phyloP scores from a whole-genome alignment of 1,140 invertebrate genomes.

The Pemphigus obesinymphae region DNA sequence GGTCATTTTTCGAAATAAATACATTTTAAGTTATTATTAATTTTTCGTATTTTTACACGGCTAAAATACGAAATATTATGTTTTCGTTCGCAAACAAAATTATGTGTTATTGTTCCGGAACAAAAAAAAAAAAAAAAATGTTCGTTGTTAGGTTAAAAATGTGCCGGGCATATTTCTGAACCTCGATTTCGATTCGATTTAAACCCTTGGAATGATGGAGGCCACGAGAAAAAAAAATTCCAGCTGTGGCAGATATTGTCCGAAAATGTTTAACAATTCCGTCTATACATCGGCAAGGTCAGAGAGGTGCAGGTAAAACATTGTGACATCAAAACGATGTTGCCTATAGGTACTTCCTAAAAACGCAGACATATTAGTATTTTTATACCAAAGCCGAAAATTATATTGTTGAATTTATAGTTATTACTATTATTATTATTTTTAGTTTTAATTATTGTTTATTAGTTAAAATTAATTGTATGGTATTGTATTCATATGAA shows the following conservation, averaged over 20 bases:
- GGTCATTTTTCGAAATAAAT: no score
- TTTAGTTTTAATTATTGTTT: no score
- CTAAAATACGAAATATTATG: no score
- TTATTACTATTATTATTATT: neutral
- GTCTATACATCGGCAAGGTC: neutral
- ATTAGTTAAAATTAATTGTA: no score
- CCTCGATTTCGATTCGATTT: constrained; percentile 7
- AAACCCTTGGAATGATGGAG: neutral
- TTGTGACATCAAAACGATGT: neutral
- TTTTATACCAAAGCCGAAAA: neutral
- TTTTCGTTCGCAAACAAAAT: no score
- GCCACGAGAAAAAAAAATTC: neutral
- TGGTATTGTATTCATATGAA: no score
- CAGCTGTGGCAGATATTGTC: neutral
- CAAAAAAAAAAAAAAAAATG: no score
- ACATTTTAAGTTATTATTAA: no score
- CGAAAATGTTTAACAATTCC: neutral
- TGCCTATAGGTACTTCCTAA: neutral
- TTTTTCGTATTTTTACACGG: no score
- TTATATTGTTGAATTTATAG: neutral
- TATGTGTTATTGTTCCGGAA: no score
- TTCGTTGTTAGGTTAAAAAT: no score
- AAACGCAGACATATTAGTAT: neutral
- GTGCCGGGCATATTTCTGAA: constrained; percentile 20
- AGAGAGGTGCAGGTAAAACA: neutral